phyloP scores from a whole-genome alignment of 2,888 invertebrate species.

The Troides aeacus region DNA sequence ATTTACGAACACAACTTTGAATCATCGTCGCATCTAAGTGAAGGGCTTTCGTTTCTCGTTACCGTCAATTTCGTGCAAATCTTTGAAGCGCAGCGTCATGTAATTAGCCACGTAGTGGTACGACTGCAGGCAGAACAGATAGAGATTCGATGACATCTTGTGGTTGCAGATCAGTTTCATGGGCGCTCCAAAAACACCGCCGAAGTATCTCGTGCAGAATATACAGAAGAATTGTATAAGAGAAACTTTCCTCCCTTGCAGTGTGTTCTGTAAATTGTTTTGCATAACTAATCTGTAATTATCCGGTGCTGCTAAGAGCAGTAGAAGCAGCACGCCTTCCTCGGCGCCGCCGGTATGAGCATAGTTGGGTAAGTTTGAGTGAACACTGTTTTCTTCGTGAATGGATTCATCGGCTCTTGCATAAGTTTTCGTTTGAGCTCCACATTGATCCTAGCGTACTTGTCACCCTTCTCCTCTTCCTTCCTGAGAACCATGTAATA shows the following conservation, averaged over 20 bases:
- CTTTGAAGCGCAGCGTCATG: conserved; percentile 41
- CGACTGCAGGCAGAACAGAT: conserved; percentile 54
- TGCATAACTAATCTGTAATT: conserved; percentile 38
- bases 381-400: conserved; percentile 54
- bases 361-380: conserved; percentile 69
- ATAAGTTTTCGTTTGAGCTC: conserved; percentile 59
- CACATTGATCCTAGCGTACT: conserved; percentile 64
- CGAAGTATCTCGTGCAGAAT: conserved; percentile 50
- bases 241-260: conserved; percentile 40
- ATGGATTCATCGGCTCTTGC: conserved; percentile 56
- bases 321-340: conserved; percentile 60
- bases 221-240: conserved; percentile 48
- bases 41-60: not conserved
- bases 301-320: conserved; percentile 45
- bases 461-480: conserved; percentile 73
- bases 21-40: too few relatives aligned
- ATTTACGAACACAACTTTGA: too few relatives aligned
- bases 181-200: conserved; percentile 47
- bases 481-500: conserved; percentile 63
- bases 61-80: conserved; percentile 29
- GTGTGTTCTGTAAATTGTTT: conserved; percentile 31
- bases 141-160: conserved; percentile 55
- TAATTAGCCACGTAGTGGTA: conserved; percentile 47
- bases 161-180: conserved; percentile 51
- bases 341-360: conserved; percentile 63